Conservation (phyloP, 1,140 invertebrate species). For the Battus philenor region DNA sequence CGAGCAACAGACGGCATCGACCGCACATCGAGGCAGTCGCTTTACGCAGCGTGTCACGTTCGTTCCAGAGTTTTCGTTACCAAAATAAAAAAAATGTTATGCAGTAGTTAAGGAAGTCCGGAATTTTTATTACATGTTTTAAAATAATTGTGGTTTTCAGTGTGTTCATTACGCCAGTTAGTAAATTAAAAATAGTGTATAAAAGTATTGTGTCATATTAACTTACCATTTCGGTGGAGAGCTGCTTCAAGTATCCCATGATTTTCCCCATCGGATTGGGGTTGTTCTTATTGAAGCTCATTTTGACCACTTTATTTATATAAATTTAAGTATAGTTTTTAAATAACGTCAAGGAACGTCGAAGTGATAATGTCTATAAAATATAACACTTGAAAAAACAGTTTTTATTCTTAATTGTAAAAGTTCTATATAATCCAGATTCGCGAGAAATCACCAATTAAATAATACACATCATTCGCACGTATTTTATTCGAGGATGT, state of each 20-base stretch:
- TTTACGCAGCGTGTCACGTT: slow-evolving; percentile 1
- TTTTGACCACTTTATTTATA: slow-evolving; percentile 45
- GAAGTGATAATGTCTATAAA: slow-evolving; percentile 60
- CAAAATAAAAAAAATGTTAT: too few relatives aligned
- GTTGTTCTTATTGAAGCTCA: slow-evolving; percentile 74
- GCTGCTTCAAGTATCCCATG: slow-evolving; percentile 68
- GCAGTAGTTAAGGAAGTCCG: too few relatives aligned
- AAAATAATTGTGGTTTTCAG: too few relatives aligned
- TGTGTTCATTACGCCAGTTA: too few relatives aligned
- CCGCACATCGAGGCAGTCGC: slow-evolving; percentile 10
- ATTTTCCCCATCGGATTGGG: slow-evolving; percentile 69
- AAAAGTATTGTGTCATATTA: too few relatives aligned
- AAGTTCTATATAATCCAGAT: slow-evolving; percentile 56
- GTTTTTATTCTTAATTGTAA: slow-evolving; percentile 34
- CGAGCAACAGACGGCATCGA: slow-evolving; percentile 37
- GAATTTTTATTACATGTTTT: too few relatives aligned
- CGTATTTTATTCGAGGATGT: slow-evolving; percentile 18
- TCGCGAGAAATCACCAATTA: slow-evolving; percentile 41
- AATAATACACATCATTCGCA: slow-evolving; percentile 44
- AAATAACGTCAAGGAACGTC: slow-evolving; percentile 52
- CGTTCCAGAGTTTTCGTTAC: slow-evolving; percentile 47
- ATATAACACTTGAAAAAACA: slow-evolving; percentile 45
- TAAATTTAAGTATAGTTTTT: slow-evolving; percentile 20
- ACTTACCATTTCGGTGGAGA: slow-evolving; percentile 73
- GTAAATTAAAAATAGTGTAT: too few relatives aligned